Percentiles rank a stretch among this genome's conserved stretches.
These are phyloP conservation scores for Oxyscelio sp. DNA, from an alignment of 2,888 invertebrate genomes.

Conservation along the genomic window DNA sequence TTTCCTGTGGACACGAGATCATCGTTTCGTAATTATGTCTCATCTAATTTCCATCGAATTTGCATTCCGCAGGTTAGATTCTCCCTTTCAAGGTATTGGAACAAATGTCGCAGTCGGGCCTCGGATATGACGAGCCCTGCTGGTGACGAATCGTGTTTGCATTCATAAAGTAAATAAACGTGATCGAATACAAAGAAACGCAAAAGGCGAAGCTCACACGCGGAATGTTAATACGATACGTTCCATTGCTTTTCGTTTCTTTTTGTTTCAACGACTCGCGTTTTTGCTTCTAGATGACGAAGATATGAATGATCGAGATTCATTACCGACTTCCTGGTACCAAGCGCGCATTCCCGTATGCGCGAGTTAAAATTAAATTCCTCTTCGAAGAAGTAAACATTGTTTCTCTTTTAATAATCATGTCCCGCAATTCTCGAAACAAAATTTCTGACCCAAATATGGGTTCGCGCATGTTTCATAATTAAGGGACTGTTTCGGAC, in stretches of 20 bases:
- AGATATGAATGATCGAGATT: slow-evolving; percentile 58
- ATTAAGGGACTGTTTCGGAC: neutral
- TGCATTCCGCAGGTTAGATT: neutral
- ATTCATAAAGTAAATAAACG: slow-evolving; percentile 37
- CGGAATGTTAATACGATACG: slow-evolving; percentile 57
- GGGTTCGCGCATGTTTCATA: neutral
- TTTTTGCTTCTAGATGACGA: slow-evolving; percentile 28
- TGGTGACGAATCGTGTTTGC: slow-evolving; percentile 52
- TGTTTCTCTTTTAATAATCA: slow-evolving; percentile 11
- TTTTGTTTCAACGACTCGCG: slow-evolving; percentile 11
- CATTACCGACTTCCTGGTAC: slow-evolving; percentile 39
- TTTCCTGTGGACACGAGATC: neutral
- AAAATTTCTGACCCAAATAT: neutral
- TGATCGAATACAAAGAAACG: slow-evolving; percentile 58
- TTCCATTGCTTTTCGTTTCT: slow-evolving; percentile 25
- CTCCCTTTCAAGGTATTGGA: neutral
- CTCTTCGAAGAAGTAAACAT: slow-evolving; percentile 21
- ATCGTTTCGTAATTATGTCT: neutral
- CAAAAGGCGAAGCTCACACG: slow-evolving; percentile 50
- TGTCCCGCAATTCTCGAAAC: neutral
- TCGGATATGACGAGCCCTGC: slow-evolving; percentile 20
- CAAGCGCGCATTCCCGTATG: neutral
- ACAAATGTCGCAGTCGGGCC: slow-evolving; percentile 17
- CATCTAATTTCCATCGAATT: neutral
- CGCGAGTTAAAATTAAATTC: slow-evolving; percentile 45